Evolutionary conservation across 2,888 invertebrate species (phyloP).

Genomic region (Thelaira solivaga): DNA sequence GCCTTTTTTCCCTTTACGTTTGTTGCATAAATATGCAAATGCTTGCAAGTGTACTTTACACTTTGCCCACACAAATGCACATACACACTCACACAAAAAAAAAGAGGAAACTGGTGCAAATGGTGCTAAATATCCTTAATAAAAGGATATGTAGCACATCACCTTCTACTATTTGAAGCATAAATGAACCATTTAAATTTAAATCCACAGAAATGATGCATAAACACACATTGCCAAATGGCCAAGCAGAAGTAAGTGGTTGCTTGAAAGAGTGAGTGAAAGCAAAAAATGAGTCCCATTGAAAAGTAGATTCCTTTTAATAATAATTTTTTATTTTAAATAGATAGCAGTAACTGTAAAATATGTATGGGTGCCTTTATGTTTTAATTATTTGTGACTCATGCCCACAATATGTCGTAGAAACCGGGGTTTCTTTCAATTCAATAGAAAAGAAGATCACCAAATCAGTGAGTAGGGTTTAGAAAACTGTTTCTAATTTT

Average conservation of each 20-base stretch:
- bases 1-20: slow-evolving; percentile 8
- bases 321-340: no score
- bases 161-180: slow-evolving; percentile 22
- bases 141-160: slow-evolving; percentile 42
- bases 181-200: slow-evolving; percentile 1
- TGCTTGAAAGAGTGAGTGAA: background rate
- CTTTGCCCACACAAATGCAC: slow-evolving; percentile 1
- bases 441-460: no score
- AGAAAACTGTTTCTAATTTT: no score
- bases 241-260: background rate
- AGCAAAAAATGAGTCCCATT: background rate
- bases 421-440: no score
- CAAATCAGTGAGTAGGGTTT: no score
- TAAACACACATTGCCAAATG: background rate
- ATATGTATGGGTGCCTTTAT: no score
- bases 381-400: no score
- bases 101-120: slow-evolving; percentile 9
- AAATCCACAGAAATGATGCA: background rate
- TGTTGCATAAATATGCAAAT: slow-evolving; percentile 20
- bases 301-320: background rate
- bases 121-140: slow-evolving; percentile 43
- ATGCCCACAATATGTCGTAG: no score
- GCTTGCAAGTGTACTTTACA: background rate
- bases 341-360: no score
- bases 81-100: background rate